phyloP scores from a whole-genome alignment of 1,140 invertebrate genomes.

The Aphis gossypii region DNA sequence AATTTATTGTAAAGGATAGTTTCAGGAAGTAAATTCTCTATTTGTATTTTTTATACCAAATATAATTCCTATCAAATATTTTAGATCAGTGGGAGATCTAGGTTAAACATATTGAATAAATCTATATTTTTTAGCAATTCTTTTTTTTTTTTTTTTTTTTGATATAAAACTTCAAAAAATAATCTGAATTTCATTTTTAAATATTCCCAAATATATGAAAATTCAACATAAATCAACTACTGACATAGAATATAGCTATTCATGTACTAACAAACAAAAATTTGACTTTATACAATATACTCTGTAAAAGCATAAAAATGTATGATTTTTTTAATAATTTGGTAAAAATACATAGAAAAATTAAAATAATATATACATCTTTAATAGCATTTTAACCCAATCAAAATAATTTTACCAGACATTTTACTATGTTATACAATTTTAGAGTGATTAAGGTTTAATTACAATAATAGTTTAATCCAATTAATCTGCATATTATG shows the following conservation, averaged over 20 bases:
- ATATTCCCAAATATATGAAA: not conserved
- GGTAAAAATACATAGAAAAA: not conserved
- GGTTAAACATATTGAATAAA: not conserved
- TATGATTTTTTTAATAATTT: not conserved
- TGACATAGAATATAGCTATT: not conserved
- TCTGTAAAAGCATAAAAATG: not conserved
- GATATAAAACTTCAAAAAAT: not conserved
- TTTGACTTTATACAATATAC: not conserved
- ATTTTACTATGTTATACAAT: not conserved
- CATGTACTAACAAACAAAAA: not conserved
- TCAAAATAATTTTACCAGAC: not conserved
- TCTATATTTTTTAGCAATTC: not conserved
- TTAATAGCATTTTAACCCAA: not conserved
- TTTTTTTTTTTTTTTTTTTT: not conserved
- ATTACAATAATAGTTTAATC: not conserved
- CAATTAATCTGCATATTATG: constrained; percentile 7
- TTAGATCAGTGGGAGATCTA: not conserved
- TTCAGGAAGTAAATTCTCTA: not conserved
- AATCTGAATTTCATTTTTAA: not conserved
- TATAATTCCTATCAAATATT: not conserved
- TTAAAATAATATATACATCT: not conserved
- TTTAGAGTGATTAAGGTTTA: not conserved
- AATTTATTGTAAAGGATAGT: not conserved
- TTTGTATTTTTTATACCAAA: not conserved
- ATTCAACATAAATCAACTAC: not conserved